Conservation (phyloP, 2,888 invertebrate genomes). For the Bimastos eiseni region DNA sequence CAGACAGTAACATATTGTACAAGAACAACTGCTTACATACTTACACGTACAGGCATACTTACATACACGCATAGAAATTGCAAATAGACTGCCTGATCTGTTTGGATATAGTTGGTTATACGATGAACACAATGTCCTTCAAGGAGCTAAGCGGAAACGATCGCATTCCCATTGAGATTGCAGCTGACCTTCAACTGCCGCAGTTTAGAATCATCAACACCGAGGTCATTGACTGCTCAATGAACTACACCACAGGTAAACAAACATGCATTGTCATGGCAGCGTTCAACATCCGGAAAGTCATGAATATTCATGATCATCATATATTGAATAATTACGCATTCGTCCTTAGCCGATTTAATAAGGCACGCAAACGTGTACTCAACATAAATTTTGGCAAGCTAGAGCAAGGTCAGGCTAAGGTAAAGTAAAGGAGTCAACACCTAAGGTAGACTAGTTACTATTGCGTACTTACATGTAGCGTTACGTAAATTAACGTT, state of each 20-base stretch:
- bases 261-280: background rate
- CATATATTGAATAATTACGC: too few species aligned
- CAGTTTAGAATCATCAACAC: conserved; percentile 45
- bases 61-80: background rate
- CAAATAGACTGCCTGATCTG: background rate
- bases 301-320: background rate
- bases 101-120: conserved; percentile 43
- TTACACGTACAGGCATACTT: too few species aligned
- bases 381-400: too few species aligned
- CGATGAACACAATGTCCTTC: conserved; percentile 44
- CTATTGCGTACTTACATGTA: too few species aligned
- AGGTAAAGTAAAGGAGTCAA: too few species aligned
- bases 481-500: background rate
- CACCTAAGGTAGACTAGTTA: too few species aligned
- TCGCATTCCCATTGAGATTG: conserved; percentile 32
- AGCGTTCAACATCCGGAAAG: background rate
- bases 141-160: conserved; percentile 29
- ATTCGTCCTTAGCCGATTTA: background rate
- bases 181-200: conserved; percentile 44
- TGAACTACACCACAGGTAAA: conserved; percentile 48
- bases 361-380: background rate
- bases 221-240: conserved; percentile 44
- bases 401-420: too few species aligned
- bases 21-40: too few species aligned
- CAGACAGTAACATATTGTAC: too few species aligned